Conservation (phyloP, 2,113 vertebrate genomes). For the Triplophysa siluroides region DNA sequence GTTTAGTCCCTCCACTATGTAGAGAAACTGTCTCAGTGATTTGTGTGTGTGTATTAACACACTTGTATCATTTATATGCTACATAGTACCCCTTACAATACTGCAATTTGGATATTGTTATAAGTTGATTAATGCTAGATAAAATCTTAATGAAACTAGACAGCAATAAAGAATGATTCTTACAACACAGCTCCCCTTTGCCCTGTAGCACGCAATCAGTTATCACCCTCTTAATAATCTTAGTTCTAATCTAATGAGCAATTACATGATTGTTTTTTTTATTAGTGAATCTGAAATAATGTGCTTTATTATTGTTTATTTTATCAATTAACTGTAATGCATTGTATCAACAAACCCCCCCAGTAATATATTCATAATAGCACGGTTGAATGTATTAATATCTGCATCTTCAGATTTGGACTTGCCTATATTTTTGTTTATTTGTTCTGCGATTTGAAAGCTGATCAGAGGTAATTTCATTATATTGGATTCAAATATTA, state of each 20-base stretch:
- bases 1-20: too few relatives aligned
- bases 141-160: slow-evolving; percentile 71
- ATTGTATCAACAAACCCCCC: background rate
- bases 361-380: background rate
- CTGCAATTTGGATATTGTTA: slow-evolving; percentile 38
- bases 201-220: slow-evolving; percentile 60
- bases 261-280: slow-evolving; percentile 53
- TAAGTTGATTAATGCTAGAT: slow-evolving; percentile 62
- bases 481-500: too few relatives aligned
- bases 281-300: slow-evolving; percentile 40
- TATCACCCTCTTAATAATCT: slow-evolving; percentile 66
- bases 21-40: too few relatives aligned
- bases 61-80: too few relatives aligned
- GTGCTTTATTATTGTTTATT: slow-evolving; percentile 12
- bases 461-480: too few relatives aligned
- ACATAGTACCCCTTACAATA: background rate
- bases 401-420: too few relatives aligned
- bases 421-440: too few relatives aligned
- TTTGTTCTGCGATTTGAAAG: too few relatives aligned
- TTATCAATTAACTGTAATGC: slow-evolving; percentile 12
- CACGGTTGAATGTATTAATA: too few relatives aligned
- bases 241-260: slow-evolving; percentile 59
- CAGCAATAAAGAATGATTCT: slow-evolving; percentile 58
- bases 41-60: too few relatives aligned
- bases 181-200: slow-evolving; percentile 59